Base-by-base conservation (phyloP, 2,888 invertebrate genomes). In the Phania funesta region DNA sequence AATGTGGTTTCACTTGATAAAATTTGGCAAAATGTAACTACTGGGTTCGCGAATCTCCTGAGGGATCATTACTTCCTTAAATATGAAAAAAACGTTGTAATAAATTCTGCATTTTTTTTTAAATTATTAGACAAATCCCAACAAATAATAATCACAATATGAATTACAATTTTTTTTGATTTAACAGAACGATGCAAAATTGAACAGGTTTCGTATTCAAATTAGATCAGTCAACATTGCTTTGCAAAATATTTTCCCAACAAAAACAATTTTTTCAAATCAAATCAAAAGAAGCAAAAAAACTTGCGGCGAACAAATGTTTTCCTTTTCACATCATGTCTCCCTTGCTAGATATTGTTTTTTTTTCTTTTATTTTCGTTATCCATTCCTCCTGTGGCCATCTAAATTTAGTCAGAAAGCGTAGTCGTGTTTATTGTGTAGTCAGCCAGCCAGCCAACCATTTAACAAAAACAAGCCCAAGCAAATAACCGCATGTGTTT, bases 331-430 rank as follows among this genome's bases (percentile, higher is more conserved):
- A 38, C 20, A 41, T 50, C 24, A n/a, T 20, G 38, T 9, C 26
- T 48, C 48, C 18, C 24, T 48, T 48, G 68, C n/a, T 56, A 32
- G 2, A 68, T 65, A 24, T 44, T 46, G 54, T 24, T 22, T 38
- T 29, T 41, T 18, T 70, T 70, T 70, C 22, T 54, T 54, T 32
- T 29, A 35, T 46, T 48, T 64, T 1, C 67, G 24, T 35, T 56
- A 73, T 44, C 20, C 58, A 22, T 60, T 56, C 29, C 80, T 68
- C 48, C 75, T 56, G 70, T 70, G 68, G 70, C 35, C 75, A 60
- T 71, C 75, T 75, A 80, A 65, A 80, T 75, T 75, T 80, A 80
- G 70, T 52, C 48, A 22, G 62, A 29, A 41, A 56, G 41, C 54
- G 32, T 65, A 58, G 54, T 68, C 46, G 62, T 48, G 62, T 74